Evolutionary conservation across 1,140 invertebrate genomes (phyloP), one percentile per base, ranked within the genome.

Genomic region (Hylaeus volcanicus): DNA sequence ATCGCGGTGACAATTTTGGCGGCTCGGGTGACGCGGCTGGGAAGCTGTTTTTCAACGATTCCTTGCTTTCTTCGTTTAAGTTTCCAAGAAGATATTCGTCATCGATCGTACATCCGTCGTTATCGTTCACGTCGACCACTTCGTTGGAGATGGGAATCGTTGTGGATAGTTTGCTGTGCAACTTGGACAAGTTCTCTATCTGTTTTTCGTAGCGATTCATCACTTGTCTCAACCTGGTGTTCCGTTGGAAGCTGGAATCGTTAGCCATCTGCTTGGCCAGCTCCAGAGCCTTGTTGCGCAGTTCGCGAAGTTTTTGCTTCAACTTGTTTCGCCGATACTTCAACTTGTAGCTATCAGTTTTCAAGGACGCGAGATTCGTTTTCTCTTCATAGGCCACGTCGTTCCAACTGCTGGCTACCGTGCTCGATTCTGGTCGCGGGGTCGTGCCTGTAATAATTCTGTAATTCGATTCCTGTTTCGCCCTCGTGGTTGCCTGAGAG

Each of bases 131-230:
- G 15, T 83, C 39, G 8, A 70, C 53, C n/a, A 26, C 58, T 12
- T 84, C 48, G 3, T 55, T 58, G 0, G 63, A 51, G 5, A n/a
- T 41, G 9, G 85, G 45, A 14, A 76, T 65, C 0, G 71, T 53
- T 11, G 84, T 64, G 1, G 83, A 82, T 14, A 86, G 41, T 56
- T 81, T 87, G 39, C 55, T 66, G 5, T 83, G 43, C 43, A 87
- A 12, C 14, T 87, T 87, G 0, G 86, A 86, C 5, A 87, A 5
- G 48, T 87, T 86, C 41, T 89, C 82, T 15, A 90, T 90, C 43
- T 89, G 88, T 9, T 88, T 82, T n/a, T 86, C 85, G n/a, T 88
- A 89, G 3, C 84, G 82, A 39, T 89, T 86, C 78, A 89, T 88
- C 72, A 84, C 81, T 56, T 89, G 88, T 1, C 84, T 86, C n/a